A percentile compares a stretch with the other conserved stretches of the same genome.
These are phyloP conservation scores for Heliconius charithonia DNA, from an alignment of 2,888 invertebrate genomes.

Conservation along the genomic window DNA sequence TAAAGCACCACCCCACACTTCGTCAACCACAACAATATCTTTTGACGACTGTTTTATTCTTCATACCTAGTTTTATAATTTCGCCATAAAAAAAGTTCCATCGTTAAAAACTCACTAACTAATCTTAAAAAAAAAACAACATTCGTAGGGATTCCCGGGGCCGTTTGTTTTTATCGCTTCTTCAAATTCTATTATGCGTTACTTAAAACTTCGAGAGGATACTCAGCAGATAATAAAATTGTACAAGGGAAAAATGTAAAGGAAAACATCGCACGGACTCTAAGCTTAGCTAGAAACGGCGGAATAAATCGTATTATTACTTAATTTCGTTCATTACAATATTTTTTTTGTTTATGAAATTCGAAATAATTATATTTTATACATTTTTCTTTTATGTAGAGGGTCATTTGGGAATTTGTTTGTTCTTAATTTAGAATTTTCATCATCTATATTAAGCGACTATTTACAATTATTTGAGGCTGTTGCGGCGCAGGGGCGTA, in stretches of 20 bases:
- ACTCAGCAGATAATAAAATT: slow-evolving; percentile 33
- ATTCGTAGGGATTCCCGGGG: slow-evolving; percentile 23
- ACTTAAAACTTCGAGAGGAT: slow-evolving; percentile 38
- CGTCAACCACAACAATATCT: slow-evolving; percentile 35
- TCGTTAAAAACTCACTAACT: slow-evolving; percentile 47
- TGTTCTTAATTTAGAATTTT: not conserved
- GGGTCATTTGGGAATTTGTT: not conserved
- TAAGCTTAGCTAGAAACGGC: not conserved
- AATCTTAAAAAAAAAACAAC: slow-evolving; percentile 46
- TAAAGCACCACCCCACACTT: slow-evolving; percentile 15
- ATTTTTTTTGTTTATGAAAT: not conserved
- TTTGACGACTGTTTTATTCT: slow-evolving; percentile 36
- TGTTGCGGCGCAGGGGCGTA: too few species aligned
- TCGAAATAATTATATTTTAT: not conserved
- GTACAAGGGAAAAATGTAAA: slow-evolving; percentile 22
- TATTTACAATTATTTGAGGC: too few species aligned
- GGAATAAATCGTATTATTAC: slow-evolving; percentile 10
- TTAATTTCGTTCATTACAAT: slow-evolving; percentile 3
- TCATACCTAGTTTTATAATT: slow-evolving; percentile 35
- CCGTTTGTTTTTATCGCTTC: slow-evolving; percentile 40
- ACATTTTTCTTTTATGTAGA: not conserved
- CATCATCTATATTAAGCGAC: not conserved
- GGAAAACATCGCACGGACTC: not conserved
- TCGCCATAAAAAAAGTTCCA: slow-evolving; percentile 47
- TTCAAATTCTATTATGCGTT: slow-evolving; percentile 44